A percentile compares a stretch with the other conserved stretches of the same genome.
These are phyloP conservation scores for Sapajus apella DNA, from an alignment of 2,113 vertebrate genomes.

Conservation along the genomic window DNA sequence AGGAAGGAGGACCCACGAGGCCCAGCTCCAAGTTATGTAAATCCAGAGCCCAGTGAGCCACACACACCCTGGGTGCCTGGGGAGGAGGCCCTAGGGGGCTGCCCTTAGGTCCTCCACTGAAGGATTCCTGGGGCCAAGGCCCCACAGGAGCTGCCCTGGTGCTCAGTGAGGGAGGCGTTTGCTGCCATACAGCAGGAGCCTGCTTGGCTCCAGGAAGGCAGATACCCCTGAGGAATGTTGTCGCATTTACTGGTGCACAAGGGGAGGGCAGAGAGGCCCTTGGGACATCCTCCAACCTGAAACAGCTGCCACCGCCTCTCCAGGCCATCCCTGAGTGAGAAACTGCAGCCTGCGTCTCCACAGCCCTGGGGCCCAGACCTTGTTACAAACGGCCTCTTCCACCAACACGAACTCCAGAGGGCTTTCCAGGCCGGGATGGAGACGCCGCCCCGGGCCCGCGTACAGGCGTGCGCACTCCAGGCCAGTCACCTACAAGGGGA, in stretches of 20 bases:
- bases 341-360: background rate
- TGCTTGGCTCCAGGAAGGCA: background rate
- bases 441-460: rapidly evolving
- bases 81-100: background rate
- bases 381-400: rapidly evolving
- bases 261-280: background rate
- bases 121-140: background rate
- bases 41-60: background rate
- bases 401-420: too few relatives aligned
- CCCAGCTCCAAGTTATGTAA: rapidly evolving
- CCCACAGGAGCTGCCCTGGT: too few relatives aligned
- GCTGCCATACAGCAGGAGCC: background rate
- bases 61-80: too few relatives aligned
- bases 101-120: rapidly evolving
- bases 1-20: background rate
- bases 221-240: background rate
- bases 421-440: background rate
- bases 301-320: background rate
- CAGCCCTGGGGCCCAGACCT: too few relatives aligned
- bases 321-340: background rate
- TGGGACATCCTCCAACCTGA: background rate
- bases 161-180: background rate
- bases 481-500: background rate
- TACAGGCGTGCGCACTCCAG: background rate
- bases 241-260: background rate